Evolutionary conservation across 2,113 vertebrate species (phyloP).

Genomic region (Labeo rohita): DNA sequence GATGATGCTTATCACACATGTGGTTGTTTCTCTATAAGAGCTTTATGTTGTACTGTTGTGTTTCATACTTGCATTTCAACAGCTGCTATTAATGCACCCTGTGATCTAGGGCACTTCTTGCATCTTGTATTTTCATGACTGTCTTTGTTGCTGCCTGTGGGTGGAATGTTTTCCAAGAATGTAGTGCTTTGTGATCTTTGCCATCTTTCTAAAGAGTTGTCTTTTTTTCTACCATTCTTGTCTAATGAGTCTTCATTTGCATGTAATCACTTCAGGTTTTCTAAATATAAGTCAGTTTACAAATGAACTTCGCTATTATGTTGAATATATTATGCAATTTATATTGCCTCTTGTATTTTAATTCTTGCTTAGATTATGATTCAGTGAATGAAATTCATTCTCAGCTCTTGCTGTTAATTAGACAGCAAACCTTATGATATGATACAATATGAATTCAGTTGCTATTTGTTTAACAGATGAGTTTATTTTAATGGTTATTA

Average conservation of each 20-base stretch:
- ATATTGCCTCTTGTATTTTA: background rate
- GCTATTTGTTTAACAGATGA: background rate
- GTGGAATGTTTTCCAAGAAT: constrained; percentile 15
- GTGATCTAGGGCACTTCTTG: background rate
- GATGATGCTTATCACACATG: constrained; percentile 52
- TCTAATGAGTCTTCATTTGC: too few species aligned
- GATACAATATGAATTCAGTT: background rate
- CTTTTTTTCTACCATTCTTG: background rate
- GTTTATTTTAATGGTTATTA: background rate
- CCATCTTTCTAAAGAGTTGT: background rate
- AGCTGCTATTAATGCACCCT: background rate
- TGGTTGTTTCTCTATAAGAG: constrained; percentile 2
- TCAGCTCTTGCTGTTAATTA: background rate
- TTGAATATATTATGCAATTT: background rate
- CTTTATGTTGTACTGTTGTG: background rate
- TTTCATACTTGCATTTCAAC: background rate
- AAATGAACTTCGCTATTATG: background rate
- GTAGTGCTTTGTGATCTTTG: background rate
- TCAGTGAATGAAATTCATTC: background rate
- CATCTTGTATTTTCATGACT: background rate
- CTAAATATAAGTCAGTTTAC: too few species aligned
- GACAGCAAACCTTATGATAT: background rate
- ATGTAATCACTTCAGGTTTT: too few species aligned
- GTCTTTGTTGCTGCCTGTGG: background rate
- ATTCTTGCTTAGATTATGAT: background rate